Evolutionary conservation across 1,140 invertebrate genomes (phyloP).

Genomic region (Cotesia chilonis): DNA sequence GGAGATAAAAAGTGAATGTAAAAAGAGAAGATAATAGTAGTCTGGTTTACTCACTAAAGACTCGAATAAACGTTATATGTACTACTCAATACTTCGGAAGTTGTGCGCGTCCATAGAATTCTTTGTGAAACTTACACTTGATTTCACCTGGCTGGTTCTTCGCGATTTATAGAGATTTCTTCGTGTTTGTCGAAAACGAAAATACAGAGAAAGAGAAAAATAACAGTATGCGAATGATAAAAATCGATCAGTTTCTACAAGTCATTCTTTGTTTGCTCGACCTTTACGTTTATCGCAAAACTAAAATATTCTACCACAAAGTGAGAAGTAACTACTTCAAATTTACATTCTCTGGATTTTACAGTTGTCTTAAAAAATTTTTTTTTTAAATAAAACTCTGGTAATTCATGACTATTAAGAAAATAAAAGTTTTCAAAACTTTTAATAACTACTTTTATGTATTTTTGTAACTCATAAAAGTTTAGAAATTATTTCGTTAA

Average conservation of each 20-base stretch:
- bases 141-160: constrained; percentile 29
- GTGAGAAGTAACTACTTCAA: background rate
- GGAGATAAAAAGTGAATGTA: no score
- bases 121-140: constrained; percentile 37
- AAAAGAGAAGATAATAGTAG: background rate
- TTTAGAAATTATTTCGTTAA: background rate
- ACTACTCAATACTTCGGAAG: constrained; percentile 26
- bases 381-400: background rate
- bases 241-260: constrained; percentile 28
- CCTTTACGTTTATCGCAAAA: constrained; percentile 25
- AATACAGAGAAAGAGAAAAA: constrained; percentile 26
- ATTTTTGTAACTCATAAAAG: background rate
- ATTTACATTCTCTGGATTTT: background rate
- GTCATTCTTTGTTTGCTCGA: constrained; percentile 28
- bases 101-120: constrained; percentile 36
- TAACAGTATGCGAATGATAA: background rate
- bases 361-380: background rate
- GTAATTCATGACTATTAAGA: background rate
- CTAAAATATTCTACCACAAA: background rate
- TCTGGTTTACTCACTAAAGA: constrained; percentile 20
- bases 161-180: constrained; percentile 23
- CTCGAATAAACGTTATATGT: background rate
- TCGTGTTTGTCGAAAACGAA: constrained; percentile 4
- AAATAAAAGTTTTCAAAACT: constrained; percentile 4
- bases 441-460: background rate